Base-by-base conservation (phyloP, 2,113 vertebrate species). In the Hemicordylus capensis region DNA sequence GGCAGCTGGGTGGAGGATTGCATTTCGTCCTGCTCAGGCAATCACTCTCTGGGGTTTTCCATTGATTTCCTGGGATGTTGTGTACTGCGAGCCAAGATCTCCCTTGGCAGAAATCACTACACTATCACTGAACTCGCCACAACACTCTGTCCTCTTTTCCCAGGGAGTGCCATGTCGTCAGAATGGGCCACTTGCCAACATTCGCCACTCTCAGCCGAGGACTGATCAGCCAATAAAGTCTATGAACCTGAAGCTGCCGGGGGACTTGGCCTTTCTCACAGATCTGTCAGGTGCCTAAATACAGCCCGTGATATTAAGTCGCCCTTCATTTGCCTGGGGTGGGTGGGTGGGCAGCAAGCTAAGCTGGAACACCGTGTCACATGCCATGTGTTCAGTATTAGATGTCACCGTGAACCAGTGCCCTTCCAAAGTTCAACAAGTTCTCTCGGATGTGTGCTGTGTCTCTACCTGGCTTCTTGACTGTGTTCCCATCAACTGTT, bases 401-500 rank as follows among this genome's bases (percentile, higher is more conserved):
- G 48, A 8, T n/a, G 46, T 24, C 67, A 34, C 37, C 31, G 6
- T 59, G 89, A 76, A 67, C 85, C 81, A 46, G 28, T n/a, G 67
- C 73, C 6, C 37, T 85, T 51, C 14, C 4, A 15, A 56, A 11
- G 6, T 28, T 83, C 28, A 4, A 9, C 11, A 75, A 4, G 48
- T 4, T 80, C 34, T 84, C 48, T 63, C 66, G 61, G 19, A 22
- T 42, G n/a, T 37, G 44, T 10, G 19, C 51, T 0, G 0, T 46
- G 69, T 14, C 51, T 69, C 61, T 75, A 79, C 58, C 58, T 80
- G 51, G 7, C 19, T 54, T 63, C 31, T 66, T 26, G 69, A 22
- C 44, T 14, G 17, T 24, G 31, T 17, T 80, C 44, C 44, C 8
- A 15, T 72, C 56, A 61, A 56, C 56, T n/a, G 26, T 31, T 46